phyloP scores from a whole-genome alignment of 2,888 invertebrate genomes.

The Drosophila ochracea region DNA sequence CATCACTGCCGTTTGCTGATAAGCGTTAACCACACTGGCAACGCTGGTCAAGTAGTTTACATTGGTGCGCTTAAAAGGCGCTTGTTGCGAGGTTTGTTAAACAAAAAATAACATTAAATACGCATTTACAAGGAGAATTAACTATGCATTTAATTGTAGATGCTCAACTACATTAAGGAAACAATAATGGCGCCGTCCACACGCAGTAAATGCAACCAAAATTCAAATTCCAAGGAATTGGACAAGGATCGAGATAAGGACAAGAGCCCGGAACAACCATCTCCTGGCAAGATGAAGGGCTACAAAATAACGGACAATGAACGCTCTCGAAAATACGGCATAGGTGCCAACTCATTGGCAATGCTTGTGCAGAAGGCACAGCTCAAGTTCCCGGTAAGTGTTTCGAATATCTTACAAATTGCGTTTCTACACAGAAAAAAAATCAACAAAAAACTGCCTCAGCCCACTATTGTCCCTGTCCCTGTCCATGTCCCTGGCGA shows the following conservation, averaged over 20 bases:
- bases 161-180: slow-evolving; percentile 72
- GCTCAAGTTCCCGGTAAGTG: slow-evolving; percentile 84
- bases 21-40: slow-evolving; percentile 22
- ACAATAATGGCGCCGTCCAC: slow-evolving; percentile 71
- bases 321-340: slow-evolving; percentile 83
- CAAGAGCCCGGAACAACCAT: slow-evolving; percentile 8
- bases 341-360: slow-evolving; percentile 84
- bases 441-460: slow-evolving; percentile 1
- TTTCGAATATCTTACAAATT: slow-evolving; percentile 40
- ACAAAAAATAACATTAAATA: slow-evolving; percentile 24
- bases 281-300: slow-evolving; percentile 75
- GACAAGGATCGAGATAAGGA: slow-evolving; percentile 47
- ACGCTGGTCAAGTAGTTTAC: slow-evolving; percentile 34
- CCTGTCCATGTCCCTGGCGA: slow-evolving; percentile 51
- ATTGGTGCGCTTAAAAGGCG: slow-evolving; percentile 59
- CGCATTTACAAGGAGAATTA: not conserved
- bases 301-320: slow-evolving; percentile 85
- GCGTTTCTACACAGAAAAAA: slow-evolving; percentile 34
- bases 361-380: slow-evolving; percentile 82
- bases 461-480: slow-evolving; percentile 24
- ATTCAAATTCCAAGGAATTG: slow-evolving; percentile 10
- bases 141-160: slow-evolving; percentile 24
- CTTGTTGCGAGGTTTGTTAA: slow-evolving; percentile 65
- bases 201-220: slow-evolving; percentile 48
- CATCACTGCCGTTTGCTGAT: slow-evolving; percentile 15